Evolutionary conservation across 2,113 vertebrate genomes (phyloP).

Genomic region (Antechinus flavipes): DNA sequence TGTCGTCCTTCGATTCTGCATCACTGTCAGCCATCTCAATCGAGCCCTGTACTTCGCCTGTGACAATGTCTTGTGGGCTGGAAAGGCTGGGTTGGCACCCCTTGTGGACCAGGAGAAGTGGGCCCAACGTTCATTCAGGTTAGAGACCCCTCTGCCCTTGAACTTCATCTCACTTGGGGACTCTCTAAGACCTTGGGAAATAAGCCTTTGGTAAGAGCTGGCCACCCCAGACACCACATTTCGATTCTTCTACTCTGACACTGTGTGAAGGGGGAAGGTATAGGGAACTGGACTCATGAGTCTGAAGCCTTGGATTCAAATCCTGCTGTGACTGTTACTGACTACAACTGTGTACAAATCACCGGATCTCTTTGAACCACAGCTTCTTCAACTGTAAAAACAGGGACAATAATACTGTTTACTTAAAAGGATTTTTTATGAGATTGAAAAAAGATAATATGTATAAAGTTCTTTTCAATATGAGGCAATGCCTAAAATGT

Average conservation of each 20-base stretch:
- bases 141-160: constrained; percentile 43
- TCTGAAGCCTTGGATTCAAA: not conserved
- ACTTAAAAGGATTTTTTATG: not conserved
- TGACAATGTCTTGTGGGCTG: constrained; percentile 95
- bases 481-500: not conserved
- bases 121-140: constrained; percentile 95
- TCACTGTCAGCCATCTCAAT: constrained; percentile 95
- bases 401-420: not conserved
- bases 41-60: constrained; percentile 94
- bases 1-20: constrained; percentile 91
- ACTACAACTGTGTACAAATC: not conserved
- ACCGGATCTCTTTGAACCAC: not conserved
- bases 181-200: not conserved
- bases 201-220: not conserved
- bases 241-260: constrained; percentile 14
- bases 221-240: not conserved
- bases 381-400: not conserved
- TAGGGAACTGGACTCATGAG: not conserved
- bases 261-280: not conserved
- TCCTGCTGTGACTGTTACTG: not conserved
- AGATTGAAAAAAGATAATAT: not conserved
- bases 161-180: not conserved
- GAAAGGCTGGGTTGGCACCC: constrained; percentile 87
- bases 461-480: not conserved
- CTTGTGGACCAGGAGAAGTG: constrained; percentile 92